Percentiles rank a stretch among this genome's conserved stretches.
Conservation (phyloP, 1,140 invertebrate genomes). For the Listronotus bonariensis region DNA sequence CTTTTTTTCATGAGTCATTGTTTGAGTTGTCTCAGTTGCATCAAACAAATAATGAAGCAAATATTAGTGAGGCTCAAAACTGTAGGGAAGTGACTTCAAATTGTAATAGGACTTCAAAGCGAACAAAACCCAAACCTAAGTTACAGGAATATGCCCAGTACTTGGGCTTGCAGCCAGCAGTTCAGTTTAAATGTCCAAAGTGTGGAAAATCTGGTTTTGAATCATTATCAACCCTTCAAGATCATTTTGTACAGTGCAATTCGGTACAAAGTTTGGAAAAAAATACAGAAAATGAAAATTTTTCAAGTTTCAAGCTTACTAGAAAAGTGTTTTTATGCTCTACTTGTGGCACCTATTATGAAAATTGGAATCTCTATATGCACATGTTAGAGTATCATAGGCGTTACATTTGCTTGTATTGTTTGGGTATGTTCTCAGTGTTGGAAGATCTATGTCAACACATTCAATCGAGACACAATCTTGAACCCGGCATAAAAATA, state of each 20-base stretch:
- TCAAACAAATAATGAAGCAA: conserved; percentile 27
- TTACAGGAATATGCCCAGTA: conserved; percentile 71
- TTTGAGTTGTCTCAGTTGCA: conserved; percentile 52
- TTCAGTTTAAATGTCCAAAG: conserved; percentile 70
- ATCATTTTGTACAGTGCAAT: conserved; percentile 64
- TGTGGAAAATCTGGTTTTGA: conserved; percentile 66
- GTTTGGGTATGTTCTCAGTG: conserved; percentile 75
- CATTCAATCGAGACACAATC: conserved; percentile 73
- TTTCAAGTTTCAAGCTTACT: conserved; percentile 64
- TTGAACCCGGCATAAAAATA: conserved; percentile 68
- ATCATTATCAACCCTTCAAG: conserved; percentile 63
- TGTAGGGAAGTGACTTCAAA: conserved; percentile 13
- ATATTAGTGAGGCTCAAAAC: background rate
- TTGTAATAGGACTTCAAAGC: conserved; percentile 21
- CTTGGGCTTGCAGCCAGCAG: conserved; percentile 69
- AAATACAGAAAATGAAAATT: conserved; percentile 52
- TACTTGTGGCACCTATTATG: conserved; percentile 78
- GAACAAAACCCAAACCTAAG: conserved; percentile 51
- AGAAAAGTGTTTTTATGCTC: conserved; percentile 77
- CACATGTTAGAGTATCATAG: conserved; percentile 80
- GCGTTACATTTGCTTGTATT: conserved; percentile 77
- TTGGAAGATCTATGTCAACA: conserved; percentile 77
- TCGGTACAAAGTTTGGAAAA: conserved; percentile 55
- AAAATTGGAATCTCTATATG: conserved; percentile 80
- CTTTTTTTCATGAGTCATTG: conserved; percentile 53